Conservation (phyloP, 2,797 vertebrate genomes). For the Premnoplex brunnescens region DNA sequence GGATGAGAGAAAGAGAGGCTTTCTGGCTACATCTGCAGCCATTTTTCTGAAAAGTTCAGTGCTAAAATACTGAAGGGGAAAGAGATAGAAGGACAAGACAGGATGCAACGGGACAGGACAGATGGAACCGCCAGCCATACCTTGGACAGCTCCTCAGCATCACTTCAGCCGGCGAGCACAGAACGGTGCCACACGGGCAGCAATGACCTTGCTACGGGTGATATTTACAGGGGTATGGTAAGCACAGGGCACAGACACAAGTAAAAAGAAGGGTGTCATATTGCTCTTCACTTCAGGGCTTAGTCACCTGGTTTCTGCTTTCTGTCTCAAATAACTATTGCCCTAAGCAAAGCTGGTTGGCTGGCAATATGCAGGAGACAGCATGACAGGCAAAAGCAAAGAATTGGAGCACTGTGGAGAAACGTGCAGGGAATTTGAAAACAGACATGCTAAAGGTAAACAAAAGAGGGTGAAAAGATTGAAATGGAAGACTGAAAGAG, state of each 20-base stretch:
- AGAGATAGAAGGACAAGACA: neutral
- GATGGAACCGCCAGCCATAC: neutral
- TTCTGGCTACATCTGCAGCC: neutral
- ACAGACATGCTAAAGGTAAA: neutral
- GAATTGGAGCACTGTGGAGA: neutral
- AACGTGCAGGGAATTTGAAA: neutral
- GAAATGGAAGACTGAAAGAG: neutral
- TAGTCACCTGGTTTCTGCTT: conserved; percentile 58
- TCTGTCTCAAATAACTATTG: conserved; percentile 54
- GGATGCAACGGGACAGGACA: neutral
- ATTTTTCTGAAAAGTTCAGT: neutral
- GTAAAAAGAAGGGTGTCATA: neutral
- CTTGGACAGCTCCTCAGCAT: conserved; percentile 57
- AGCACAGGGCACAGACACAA: neutral
- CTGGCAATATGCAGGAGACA: neutral
- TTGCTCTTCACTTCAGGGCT: conserved; percentile 35
- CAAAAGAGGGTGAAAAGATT: neutral
- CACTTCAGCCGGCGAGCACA: neutral
- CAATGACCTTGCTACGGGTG: neutral
- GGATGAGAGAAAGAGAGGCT: neutral
- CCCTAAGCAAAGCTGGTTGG: neutral
- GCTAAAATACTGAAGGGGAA: neutral
- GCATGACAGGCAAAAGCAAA: neutral
- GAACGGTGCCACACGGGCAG: neutral
- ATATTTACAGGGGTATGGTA: neutral